phyloP scores from a whole-genome alignment of 35 echinoderm and acorn worm genomes.

The Heliocidaris tuberculata region DNA sequence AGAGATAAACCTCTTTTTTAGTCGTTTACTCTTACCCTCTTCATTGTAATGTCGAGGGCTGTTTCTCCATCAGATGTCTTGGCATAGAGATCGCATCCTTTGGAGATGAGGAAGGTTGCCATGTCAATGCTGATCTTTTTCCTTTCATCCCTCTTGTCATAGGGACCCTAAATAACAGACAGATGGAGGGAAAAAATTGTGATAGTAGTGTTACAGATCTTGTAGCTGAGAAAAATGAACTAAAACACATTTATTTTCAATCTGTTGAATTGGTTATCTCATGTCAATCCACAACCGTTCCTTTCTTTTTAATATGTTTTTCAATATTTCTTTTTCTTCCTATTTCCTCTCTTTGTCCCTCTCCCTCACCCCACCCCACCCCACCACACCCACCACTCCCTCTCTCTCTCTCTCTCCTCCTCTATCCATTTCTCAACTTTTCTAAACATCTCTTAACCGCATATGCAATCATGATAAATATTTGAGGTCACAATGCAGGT shows the following conservation, averaged over 20 bases:
- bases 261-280: too few relatives aligned
- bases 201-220: background rate
- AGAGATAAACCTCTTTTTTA: too few relatives aligned
- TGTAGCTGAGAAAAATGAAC: background rate
- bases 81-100: slow-evolving; percentile 72
- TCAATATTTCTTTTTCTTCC: background rate
- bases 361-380: too few relatives aligned
- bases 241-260: background rate
- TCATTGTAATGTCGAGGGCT: slow-evolving; percentile 76
- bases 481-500: background rate
- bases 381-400: too few relatives aligned
- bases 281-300: too few relatives aligned
- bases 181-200: background rate
- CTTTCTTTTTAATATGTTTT: too few relatives aligned
- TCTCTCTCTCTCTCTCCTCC: too few relatives aligned
- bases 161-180: background rate
- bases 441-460: background rate
- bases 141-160: slow-evolving; percentile 35
- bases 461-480: too few relatives aligned
- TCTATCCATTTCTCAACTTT: background rate
- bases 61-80: slow-evolving; percentile 66
- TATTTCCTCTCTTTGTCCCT: too few relatives aligned
- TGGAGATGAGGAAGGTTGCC: slow-evolving; percentile 70
- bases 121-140: slow-evolving; percentile 74
- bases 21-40: slow-evolving; percentile 50